Percentiles rank a stretch among this genome's conserved stretches.
Conservation (phyloP, 2,888 invertebrate species). For the Tinea trinotella region DNA sequence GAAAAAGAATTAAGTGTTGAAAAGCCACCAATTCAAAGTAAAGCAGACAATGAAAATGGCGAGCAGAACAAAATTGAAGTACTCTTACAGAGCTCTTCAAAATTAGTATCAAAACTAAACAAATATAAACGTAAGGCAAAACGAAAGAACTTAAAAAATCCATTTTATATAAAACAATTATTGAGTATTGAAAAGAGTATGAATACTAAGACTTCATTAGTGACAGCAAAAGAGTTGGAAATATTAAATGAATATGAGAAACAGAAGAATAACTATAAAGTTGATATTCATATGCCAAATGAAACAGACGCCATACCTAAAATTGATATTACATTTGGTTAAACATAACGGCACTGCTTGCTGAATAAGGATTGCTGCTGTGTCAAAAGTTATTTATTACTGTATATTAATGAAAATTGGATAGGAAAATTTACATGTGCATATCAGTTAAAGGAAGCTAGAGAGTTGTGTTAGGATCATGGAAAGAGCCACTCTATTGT, state of each 20-base stretch:
- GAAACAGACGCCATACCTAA: conserved; percentile 32
- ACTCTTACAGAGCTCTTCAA: neutral
- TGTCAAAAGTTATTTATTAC: too few species aligned
- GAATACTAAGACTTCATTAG: conserved; percentile 28
- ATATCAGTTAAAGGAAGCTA: too few species aligned
- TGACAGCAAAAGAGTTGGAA: conserved; percentile 38
- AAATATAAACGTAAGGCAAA: neutral
- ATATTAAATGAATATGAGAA: conserved; percentile 26
- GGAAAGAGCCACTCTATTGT: too few species aligned
- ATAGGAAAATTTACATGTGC: too few species aligned
- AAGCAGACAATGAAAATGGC: neutral
- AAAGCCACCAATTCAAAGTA: too few species aligned
- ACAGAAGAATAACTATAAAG: conserved; percentile 33
- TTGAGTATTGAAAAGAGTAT: neutral
- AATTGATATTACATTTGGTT: conserved; percentile 29
- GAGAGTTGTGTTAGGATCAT: too few species aligned
- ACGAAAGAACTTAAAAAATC: neutral
- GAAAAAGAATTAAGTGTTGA: too few species aligned
- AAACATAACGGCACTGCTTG: too few species aligned
- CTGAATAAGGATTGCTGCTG: too few species aligned
- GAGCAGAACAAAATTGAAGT: neutral
- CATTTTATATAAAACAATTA: neutral
- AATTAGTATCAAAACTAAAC: neutral
- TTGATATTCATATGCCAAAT: conserved; percentile 34
- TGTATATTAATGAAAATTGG: too few species aligned